A percentile compares a stretch with the other conserved stretches of the same genome.
Conservation (phyloP, 2,888 invertebrate species). For the Agriopis aurantiaria region DNA sequence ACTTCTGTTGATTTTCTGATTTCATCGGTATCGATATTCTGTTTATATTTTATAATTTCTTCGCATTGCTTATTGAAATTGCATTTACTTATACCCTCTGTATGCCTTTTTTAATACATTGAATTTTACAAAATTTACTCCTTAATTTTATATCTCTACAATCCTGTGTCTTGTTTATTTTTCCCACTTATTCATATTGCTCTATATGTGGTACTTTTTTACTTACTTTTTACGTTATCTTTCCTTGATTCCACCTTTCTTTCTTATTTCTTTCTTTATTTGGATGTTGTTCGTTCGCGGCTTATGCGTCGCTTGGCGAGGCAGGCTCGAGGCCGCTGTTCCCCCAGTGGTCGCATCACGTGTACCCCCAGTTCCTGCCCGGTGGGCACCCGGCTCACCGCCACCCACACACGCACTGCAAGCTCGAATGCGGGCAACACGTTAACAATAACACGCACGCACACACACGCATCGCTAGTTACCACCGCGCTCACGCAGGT, state of each 20-base stretch:
- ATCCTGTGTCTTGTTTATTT: not conserved
- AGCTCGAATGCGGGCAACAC: constrained; percentile 82
- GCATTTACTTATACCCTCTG: not conserved
- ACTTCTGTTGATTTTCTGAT: constrained; percentile 13
- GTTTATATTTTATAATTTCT: constrained; percentile 10
- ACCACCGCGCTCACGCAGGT: constrained; percentile 86
- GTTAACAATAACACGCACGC: constrained; percentile 82
- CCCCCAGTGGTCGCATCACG: constrained; percentile 98
- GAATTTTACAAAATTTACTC: not conserved
- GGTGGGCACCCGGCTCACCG: constrained; percentile 92
- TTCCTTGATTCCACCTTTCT: constrained; percentile 22
- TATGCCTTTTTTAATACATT: not conserved
- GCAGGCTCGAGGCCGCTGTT: constrained; percentile 92
- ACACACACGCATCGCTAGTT: constrained; percentile 84
- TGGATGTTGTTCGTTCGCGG: constrained; percentile 9
- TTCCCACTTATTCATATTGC: not conserved
- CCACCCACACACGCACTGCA: constrained; percentile 87
- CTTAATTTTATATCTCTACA: not conserved
- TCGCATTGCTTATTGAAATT: constrained; percentile 26
- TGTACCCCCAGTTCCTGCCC: constrained; percentile 97
- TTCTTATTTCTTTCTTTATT: constrained; percentile 12
- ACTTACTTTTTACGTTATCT: not conserved
- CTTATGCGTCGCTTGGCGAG: constrained; percentile 20
- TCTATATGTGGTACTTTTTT: not conserved
- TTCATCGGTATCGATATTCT: constrained; percentile 7